Evolutionary conservation across 2,888 invertebrate genomes (phyloP), one percentile per base, ranked within the genome.

Genomic region (Phortica magna): DNA sequence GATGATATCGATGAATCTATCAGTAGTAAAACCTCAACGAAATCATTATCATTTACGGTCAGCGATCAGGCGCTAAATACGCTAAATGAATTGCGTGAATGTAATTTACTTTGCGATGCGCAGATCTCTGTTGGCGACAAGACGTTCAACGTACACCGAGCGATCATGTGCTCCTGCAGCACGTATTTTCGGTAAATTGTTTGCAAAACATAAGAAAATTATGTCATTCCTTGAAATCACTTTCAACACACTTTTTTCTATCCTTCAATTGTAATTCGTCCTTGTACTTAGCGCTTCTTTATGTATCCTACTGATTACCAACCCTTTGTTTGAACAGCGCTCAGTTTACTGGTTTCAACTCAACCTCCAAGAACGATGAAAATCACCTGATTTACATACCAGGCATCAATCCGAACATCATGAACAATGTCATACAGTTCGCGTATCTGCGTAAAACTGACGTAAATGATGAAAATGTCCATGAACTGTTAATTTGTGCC

Each of bases 91-190:
- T 94, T 98, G 87, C 94, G 96, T 87, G 95, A 96, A 90, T 95
- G 95, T 88, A 96, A 96, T 90, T 94, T 96, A 85, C 94, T 98
- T 64, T 97, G 97, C 92, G 98, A 98, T 92, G 98, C 97, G 6
- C 94, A 95, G 57, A 94, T 97, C 83, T 94, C 96, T 81, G 94
- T 96, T 76, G 95, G 96, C 84, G 97, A 97, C 91, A 96, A 96
- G 78, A 94, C 95, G 74, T 97, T 97, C 89, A 95, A 96, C 57
- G 96, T 98, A 74, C 98, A 98, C 92, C 94, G 97, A 80, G 95
- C 96, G 77, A 95, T 97, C 83, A 93, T 97, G 85, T 96, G 96
- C 79, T 95, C 97, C 76, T 97, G 97, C 93, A 98, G 98, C 90
- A 95, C 96, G 59, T 98, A 98, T 93, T 98, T 98, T 93, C 94